Conservation (phyloP, 64 coral and sea anemone genomes). For the Exaiptasia diaphana region DNA sequence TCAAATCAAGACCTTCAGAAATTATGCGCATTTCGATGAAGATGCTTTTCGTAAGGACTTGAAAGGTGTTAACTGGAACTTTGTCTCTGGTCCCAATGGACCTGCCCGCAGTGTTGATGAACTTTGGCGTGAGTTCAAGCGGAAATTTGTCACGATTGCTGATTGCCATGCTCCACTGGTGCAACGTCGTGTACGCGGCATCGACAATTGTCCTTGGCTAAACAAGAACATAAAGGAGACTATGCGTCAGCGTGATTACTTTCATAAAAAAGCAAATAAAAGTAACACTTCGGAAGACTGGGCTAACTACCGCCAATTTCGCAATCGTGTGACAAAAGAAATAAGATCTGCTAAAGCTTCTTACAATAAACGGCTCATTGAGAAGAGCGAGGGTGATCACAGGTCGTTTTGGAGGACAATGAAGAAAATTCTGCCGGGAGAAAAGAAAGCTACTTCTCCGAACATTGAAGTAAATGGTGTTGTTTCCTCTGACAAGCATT, state of each 20-base stretch:
- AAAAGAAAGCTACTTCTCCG: constrained; percentile 30
- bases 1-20: constrained; percentile 38
- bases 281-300: constrained; percentile 24
- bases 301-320: not conserved
- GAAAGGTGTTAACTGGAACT: constrained; percentile 26
- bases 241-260: constrained; percentile 57
- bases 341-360: constrained; percentile 23
- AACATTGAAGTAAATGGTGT: constrained; percentile 24
- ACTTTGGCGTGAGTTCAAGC: not conserved
- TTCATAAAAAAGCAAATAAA: constrained; percentile 46
- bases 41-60: constrained; percentile 18
- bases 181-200: constrained; percentile 4
- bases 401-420: constrained; percentile 47
- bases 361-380: constrained; percentile 24
- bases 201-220: constrained; percentile 27
- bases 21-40: constrained; percentile 29
- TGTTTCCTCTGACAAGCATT: constrained; percentile 24
- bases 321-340: constrained; percentile 12
- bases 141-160: not conserved
- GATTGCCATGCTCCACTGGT: constrained; percentile 18
- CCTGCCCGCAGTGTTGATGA: not conserved
- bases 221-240: constrained; percentile 11
- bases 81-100: constrained; percentile 11
- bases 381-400: not conserved
- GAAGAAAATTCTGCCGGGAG: constrained; percentile 48